phyloP scores from a whole-genome alignment of 2,113 vertebrate genomes.

The Zosterops borbonicus region DNA sequence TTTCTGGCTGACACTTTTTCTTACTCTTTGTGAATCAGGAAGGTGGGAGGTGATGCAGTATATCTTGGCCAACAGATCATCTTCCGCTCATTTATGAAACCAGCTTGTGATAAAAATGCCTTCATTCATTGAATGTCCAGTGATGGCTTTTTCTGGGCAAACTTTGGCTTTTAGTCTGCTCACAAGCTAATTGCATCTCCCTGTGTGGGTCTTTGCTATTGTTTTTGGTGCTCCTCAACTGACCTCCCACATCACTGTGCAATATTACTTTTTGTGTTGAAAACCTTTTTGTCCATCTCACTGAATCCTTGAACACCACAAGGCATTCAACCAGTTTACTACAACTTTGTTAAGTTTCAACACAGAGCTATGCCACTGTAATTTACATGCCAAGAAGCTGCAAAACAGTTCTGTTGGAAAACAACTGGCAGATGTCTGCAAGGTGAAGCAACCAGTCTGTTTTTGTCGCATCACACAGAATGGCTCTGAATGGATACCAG shows the following conservation, averaged over 20 bases:
- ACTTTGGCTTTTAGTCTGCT: background rate
- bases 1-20: background rate
- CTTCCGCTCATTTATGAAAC: background rate
- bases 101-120: background rate
- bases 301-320: background rate
- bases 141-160: background rate
- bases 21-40: background rate
- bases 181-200: background rate
- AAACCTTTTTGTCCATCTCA: background rate
- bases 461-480: background rate
- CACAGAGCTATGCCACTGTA: background rate
- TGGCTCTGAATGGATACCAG: background rate
- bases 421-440: background rate
- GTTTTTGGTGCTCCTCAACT: background rate
- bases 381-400: background rate
- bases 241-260: background rate
- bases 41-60: background rate
- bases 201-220: background rate
- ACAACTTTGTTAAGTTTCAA: background rate
- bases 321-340: background rate
- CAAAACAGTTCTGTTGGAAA: constrained; percentile 6
- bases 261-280: background rate
- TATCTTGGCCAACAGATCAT: background rate
- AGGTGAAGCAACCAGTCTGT: constrained; percentile 3
- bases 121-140: background rate